A percentile compares a stretch with the other conserved stretches of the same genome.
These are phyloP conservation scores for Megaceryle maxima DNA, from an alignment of 2,113 vertebrate genomes.

Conservation along the genomic window DNA sequence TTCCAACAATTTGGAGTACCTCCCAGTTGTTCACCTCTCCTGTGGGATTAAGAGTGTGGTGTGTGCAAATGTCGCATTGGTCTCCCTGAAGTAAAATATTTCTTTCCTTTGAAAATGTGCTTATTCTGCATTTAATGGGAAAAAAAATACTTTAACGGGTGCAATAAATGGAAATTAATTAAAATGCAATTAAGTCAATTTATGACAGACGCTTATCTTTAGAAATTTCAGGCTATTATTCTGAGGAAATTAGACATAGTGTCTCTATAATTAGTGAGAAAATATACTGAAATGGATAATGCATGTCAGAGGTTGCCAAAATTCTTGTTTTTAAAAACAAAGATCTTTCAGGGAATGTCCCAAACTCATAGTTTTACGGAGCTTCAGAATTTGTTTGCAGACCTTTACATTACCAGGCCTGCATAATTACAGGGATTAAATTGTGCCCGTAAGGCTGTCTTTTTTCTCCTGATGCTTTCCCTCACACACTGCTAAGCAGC, in stretches of 20 bases:
- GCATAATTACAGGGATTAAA: slow-evolving; percentile 35
- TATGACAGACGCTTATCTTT: slow-evolving; percentile 33
- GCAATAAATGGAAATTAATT: slow-evolving; percentile 54
- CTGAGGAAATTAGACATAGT: slow-evolving; percentile 41
- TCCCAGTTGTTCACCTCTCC: background rate
- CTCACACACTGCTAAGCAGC: background rate
- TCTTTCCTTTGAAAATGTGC: background rate
- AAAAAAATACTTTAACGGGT: background rate
- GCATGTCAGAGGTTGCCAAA: slow-evolving; percentile 19
- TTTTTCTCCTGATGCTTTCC: background rate
- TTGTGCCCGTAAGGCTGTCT: background rate
- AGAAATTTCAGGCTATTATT: slow-evolving; percentile 28
- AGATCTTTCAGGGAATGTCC: slow-evolving; percentile 20
- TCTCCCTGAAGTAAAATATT: background rate
- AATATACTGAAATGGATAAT: slow-evolving; percentile 2
- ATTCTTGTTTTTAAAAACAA: slow-evolving; percentile 31
- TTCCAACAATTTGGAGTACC: background rate
- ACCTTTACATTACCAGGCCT: background rate
- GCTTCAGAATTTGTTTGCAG: background rate
- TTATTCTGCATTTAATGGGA: background rate
- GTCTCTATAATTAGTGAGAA: slow-evolving; percentile 40
- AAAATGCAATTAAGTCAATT: slow-evolving; percentile 41
- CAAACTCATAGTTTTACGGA: background rate
- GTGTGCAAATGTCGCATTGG: background rate
- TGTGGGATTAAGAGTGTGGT: background rate